Percentiles rank a stretch among this genome's conserved stretches.
Evolutionary conservation across 1,140 invertebrate species (phyloP).

Genomic region (Antheraea pernyi): DNA sequence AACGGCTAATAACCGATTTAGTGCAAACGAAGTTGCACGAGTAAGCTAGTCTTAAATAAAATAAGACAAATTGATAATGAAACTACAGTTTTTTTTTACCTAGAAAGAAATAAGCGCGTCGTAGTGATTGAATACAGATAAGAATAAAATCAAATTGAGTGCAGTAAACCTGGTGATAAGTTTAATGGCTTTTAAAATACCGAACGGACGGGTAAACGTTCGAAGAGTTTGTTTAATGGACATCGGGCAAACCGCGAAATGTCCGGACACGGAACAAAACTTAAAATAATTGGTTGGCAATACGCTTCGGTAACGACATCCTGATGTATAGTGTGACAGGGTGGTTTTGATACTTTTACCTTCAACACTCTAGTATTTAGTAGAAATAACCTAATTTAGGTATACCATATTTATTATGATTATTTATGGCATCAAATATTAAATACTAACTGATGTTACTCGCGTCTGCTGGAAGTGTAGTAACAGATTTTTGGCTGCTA

Average conservation of each 20-base stretch:
- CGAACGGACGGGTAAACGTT: slow-evolving; percentile 29
- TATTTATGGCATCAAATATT: no score
- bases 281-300: slow-evolving; percentile 74
- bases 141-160: background rate
- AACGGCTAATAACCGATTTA: no score
- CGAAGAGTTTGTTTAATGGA: slow-evolving; percentile 57
- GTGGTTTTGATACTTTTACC: slow-evolving; percentile 46
- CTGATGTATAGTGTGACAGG: slow-evolving; percentile 12
- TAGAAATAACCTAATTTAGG: no score
- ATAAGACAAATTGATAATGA: no score
- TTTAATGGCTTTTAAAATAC: slow-evolving; percentile 53
- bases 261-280: slow-evolving; percentile 73
- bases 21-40: no score
- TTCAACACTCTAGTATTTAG: background rate
- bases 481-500: no score
- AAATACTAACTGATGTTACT: no score
- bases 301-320: slow-evolving; percentile 43
- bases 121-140: background rate
- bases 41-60: no score
- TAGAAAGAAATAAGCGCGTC: no score
- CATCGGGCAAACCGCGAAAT: slow-evolving; percentile 66
- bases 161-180: background rate
- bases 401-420: no score
- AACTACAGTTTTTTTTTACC: no score
- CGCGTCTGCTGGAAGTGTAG: no score